Evolutionary conservation across 2,113 vertebrate species (phyloP).

Genomic region (Salvelinus fontinalis): DNA sequence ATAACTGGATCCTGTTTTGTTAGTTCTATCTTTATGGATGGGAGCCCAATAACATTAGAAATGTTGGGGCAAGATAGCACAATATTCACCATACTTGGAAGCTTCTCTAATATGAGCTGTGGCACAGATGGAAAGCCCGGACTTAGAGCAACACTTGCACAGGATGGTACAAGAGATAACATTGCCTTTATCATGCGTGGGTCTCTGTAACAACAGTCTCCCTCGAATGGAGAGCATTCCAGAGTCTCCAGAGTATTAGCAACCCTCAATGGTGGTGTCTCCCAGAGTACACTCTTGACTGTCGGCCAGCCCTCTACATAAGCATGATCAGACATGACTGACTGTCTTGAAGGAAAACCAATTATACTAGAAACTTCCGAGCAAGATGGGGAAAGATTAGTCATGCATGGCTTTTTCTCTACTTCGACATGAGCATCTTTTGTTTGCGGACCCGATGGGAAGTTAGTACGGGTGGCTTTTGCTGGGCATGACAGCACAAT

Average conservation of each 20-base stretch:
- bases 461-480: conserved; percentile 40
- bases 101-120: not conserved
- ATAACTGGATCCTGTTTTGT: conserved; percentile 16
- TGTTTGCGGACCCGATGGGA: conserved; percentile 33
- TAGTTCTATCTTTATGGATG: conserved; percentile 33
- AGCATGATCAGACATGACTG: conserved; percentile 1
- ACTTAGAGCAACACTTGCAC: conserved; percentile 10
- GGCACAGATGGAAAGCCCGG: conserved; percentile 19
- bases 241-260: not conserved
- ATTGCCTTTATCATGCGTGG: conserved; percentile 15
- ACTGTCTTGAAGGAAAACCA: conserved; percentile 45
- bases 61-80: conserved; percentile 41
- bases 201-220: not conserved
- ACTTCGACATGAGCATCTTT: not conserved
- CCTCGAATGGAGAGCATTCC: not conserved
- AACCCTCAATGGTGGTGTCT: conserved; percentile 13
- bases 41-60: conserved; percentile 28
- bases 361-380: conserved; percentile 40
- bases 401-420: conserved; percentile 26
- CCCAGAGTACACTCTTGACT: conserved; percentile 1
- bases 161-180: conserved; percentile 20
- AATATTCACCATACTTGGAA: conserved; percentile 31
- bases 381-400: conserved; percentile 35
- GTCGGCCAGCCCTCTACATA: conserved; percentile 22
- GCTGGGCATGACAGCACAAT: conserved; percentile 45